These are phyloP conservation scores for Mayetiola destructor DNA, from an alignment of 2,888 invertebrate species.

Conservation along the genomic window DNA sequence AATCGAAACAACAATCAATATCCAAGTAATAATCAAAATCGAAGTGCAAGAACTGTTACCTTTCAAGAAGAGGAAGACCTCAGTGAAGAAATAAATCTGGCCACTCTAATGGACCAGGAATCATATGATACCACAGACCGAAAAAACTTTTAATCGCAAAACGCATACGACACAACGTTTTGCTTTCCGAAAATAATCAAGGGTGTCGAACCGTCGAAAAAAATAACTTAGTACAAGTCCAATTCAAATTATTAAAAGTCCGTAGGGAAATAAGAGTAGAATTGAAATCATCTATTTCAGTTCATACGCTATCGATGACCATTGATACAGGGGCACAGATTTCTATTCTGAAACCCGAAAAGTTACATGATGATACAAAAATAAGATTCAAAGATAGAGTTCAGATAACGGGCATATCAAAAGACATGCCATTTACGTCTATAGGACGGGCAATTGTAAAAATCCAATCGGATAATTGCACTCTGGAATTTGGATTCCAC, in stretches of 20 bases:
- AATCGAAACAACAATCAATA: too few relatives aligned
- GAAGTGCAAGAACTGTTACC: too few relatives aligned
- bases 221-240: neutral
- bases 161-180: neutral
- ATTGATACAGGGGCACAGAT: neutral
- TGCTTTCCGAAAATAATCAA: neutral
- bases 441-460: too few relatives aligned
- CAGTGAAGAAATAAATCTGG: too few relatives aligned
- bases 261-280: neutral
- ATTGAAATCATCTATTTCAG: neutral
- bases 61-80: too few relatives aligned
- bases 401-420: neutral
- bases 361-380: neutral
- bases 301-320: neutral
- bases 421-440: neutral
- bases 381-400: neutral
- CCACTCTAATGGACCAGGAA: too few relatives aligned
- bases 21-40: too few relatives aligned
- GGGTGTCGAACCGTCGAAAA: neutral
- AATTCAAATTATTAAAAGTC: neutral
- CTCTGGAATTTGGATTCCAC: too few relatives aligned
- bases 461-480: too few relatives aligned
- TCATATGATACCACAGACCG: too few relatives aligned
- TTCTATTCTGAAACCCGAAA: neutral
- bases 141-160: too few relatives aligned